Conservation (phyloP, 2,888 invertebrate genomes). For the Agonum fuliginosum region DNA sequence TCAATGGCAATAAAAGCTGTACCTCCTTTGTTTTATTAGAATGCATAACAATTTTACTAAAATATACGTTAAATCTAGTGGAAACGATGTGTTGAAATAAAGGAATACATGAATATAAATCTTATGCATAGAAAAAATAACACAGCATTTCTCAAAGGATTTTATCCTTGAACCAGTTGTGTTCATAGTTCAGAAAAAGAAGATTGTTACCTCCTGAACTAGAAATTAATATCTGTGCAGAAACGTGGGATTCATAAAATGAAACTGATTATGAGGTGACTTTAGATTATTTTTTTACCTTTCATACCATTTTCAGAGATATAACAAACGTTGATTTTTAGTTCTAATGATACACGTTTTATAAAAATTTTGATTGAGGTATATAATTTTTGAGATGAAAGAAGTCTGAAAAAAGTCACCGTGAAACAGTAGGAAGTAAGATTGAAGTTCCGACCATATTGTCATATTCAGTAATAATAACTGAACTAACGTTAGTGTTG, state of each 20-base stretch:
- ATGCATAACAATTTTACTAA: constrained; percentile 23
- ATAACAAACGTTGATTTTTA: no score
- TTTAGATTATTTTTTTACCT: background rate
- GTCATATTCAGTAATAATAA: no score
- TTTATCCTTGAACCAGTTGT: background rate
- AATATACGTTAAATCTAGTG: constrained; percentile 21
- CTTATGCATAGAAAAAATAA: background rate
- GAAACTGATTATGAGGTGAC: background rate
- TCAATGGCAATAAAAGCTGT: background rate
- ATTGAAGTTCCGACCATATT: no score
- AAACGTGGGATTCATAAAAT: constrained; percentile 24
- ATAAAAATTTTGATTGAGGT: no score
- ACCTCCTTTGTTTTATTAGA: background rate
- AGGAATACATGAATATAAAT: constrained; percentile 31
- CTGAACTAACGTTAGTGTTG: no score
- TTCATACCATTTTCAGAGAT: background rate
- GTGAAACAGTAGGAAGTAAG: no score
- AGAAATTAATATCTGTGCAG: background rate
- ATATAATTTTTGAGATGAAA: no score
- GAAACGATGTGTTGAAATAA: constrained; percentile 7
- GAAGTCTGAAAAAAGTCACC: no score
- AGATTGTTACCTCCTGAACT: background rate
- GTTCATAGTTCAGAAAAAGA: background rate
- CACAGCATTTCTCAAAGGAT: background rate
- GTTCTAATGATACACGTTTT: no score